Evolutionary conservation across 2,888 invertebrate genomes (phyloP), one percentile per base, ranked within the genome.

Genomic region (Athripsodes cinereus): DNA sequence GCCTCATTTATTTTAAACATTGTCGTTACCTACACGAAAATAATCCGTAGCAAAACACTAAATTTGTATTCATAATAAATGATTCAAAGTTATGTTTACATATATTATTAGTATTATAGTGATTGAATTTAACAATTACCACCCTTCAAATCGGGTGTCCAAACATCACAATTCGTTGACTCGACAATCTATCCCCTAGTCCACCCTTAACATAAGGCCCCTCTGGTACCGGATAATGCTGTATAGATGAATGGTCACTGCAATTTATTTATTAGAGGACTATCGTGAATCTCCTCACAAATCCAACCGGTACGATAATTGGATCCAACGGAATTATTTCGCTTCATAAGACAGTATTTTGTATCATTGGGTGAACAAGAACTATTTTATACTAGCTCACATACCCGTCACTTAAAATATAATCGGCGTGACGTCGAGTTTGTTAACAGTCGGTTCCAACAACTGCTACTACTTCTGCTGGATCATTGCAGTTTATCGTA

Each of bases 151-250:
- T 58, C 58, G 52, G 54, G 55, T 49, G 55, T 57, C 51, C 55
- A 58, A 61, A 61, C 61, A 61, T 58, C 55, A 55, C 58, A 61
- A 58, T 55, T 55, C 52, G 55, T 50, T 52, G 60, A 62, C 48
- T 48, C 48, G 11, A 21, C 20, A 20, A 48, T 11, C 21, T 19
- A 19, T 48, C 48, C 48, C 20, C 19, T 20, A 20, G 2, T 19
- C 5, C 20, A 21, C 40, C 13, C 16, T 40, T 13, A 13, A 40
- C 10, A 26, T 26, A n/a, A 10, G 16, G 31, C 19, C 34, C 34
- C 13, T n/a, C 10, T 50, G 50, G 21, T 16, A 21, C 8, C 11
- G 16, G 22, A 22, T 40, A 40, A 40, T 40, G 48, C 18, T 20
- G 8, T 19, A 16, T 22, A 22, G 50, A 50, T 22, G 48, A 55